Base-by-base conservation (phyloP, 2,113 vertebrate species). In the Sturnus vulgaris region DNA sequence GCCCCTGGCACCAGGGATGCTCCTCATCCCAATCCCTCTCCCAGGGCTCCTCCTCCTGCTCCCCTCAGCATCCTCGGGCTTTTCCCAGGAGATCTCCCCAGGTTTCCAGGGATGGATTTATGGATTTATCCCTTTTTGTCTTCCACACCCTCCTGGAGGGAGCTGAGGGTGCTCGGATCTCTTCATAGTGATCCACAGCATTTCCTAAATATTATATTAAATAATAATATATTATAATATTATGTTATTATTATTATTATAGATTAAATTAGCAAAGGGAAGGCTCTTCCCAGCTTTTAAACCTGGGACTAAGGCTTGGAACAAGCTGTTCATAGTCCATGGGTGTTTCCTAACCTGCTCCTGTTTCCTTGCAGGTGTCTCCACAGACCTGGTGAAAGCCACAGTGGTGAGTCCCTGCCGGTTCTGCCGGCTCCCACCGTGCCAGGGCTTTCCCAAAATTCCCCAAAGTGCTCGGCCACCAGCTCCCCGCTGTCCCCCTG, bases 271-370 rank as follows among this genome's bases (percentile, higher is more conserved):
- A 37, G 4, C 9, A 12, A 31, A 61, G 47, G 24, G 70, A 92
- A 85, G 25, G 14, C 28, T 31, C 18, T 68, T 59, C 28, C 56
- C 57, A 27, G 3, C 1, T 11, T 50, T 31, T 5, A 39, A 56
- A 42, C 42, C 21, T 1, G 50, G 47, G 31, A 21, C 30, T 55
- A 52, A 28, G 16, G 79, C 42, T 71, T 10, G 11, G 49, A 60
- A 6, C 47, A 46, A 2, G 60, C 4, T 1, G 23, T 3, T 2
- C 20, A 0, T 1, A 21, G 3, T 3, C 8, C 23, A 2, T 0
- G 49, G 61, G 1, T 64, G 23, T 9, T 60, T 23, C 40, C 52
- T 37, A 39, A 82, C 56, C 5, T 1, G 1, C 22, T 81, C 35
- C 79, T 3, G 2, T 44, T 88, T 37, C 7, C 1, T 71, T 72